Evolutionary conservation across 2,888 invertebrate species (phyloP).

Genomic region (Drosophila mulleri): DNA sequence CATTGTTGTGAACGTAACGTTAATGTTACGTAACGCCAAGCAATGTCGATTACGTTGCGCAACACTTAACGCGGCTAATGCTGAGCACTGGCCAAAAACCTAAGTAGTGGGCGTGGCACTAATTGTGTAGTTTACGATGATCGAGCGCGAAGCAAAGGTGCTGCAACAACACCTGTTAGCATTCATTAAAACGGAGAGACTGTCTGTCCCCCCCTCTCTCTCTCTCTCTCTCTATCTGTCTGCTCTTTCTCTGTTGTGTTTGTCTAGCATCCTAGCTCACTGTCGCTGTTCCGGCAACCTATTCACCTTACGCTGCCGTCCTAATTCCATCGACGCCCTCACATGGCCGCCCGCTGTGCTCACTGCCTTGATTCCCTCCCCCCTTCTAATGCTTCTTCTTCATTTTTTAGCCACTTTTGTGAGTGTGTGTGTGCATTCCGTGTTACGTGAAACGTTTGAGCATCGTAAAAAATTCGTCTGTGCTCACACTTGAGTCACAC

Average conservation of each 20-base stretch:
- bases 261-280: slow-evolving; percentile 29
- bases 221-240: too few relatives aligned
- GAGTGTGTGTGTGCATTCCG: not conserved
- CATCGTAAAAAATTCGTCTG: slow-evolving; percentile 57
- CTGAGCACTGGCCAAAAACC: slow-evolving; percentile 27
- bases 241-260: not conserved
- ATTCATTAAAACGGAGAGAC: slow-evolving; percentile 47
- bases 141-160: slow-evolving; percentile 11
- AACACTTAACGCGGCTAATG: slow-evolving; percentile 44
- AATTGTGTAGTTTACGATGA: slow-evolving; percentile 22
- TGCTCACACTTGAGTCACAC: slow-evolving; percentile 69
- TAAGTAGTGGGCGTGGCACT: slow-evolving; percentile 13
- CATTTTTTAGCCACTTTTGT: not conserved
- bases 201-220: not conserved
- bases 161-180: slow-evolving; percentile 58
- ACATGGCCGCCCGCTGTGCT: slow-evolving; percentile 30
- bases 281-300: not conserved
- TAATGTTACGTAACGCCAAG: slow-evolving; percentile 52
- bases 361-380: not conserved
- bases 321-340: slow-evolving; percentile 71
- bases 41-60: slow-evolving; percentile 63
- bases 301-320: slow-evolving; percentile 8
- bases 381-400: slow-evolving; percentile 1
- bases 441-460: slow-evolving; percentile 38
- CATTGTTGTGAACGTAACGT: slow-evolving; percentile 59